A percentile compares a stretch with the other conserved stretches of the same genome.
phyloP scores from a whole-genome alignment of 35 echinoderm and acorn worm genomes.

The Stichopus chloronotus region DNA sequence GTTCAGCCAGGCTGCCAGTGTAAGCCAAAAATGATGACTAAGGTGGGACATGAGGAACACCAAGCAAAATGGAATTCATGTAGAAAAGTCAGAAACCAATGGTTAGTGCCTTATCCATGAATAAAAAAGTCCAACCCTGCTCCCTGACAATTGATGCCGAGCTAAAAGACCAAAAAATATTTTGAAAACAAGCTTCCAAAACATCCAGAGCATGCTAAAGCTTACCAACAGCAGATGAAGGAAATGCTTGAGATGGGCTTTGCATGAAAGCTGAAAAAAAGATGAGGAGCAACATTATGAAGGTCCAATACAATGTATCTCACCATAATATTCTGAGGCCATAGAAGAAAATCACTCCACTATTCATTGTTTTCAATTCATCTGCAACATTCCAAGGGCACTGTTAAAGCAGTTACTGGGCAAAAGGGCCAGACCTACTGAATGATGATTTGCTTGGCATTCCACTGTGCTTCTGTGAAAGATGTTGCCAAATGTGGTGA shows the following conservation, averaged over 20 bases:
- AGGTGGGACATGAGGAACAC: constrained; percentile 53
- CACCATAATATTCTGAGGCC: constrained; percentile 63
- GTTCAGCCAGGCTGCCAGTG: constrained; percentile 52
- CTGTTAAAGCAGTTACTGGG: constrained; percentile 71
- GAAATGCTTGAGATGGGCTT: constrained; percentile 68
- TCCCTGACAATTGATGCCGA: constrained; percentile 60
- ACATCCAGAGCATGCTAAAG: constrained; percentile 43
- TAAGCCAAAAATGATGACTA: constrained; percentile 56
- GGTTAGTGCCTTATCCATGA: constrained; percentile 60
- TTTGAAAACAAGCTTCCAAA: constrained; percentile 41
- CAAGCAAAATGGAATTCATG: constrained; percentile 41
- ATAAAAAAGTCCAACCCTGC: not conserved
- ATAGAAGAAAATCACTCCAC: constrained; percentile 67
- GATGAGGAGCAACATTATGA: constrained; percentile 39
- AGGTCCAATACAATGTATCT: constrained; percentile 64
- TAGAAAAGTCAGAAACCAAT: constrained; percentile 46
- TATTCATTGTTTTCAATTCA: constrained; percentile 58
- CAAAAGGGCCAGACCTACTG: constrained; percentile 71
- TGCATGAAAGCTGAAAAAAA: constrained; percentile 38
- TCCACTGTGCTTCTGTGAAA: constrained; percentile 67
- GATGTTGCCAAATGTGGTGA: constrained; percentile 47
- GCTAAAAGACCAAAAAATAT: constrained; percentile 31
- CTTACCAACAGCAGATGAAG: constrained; percentile 38
- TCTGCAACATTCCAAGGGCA: constrained; percentile 48
- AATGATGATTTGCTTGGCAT: constrained; percentile 75